Conservation (phyloP, 2,888 invertebrate species). For the Lepidochrysops patricia region DNA sequence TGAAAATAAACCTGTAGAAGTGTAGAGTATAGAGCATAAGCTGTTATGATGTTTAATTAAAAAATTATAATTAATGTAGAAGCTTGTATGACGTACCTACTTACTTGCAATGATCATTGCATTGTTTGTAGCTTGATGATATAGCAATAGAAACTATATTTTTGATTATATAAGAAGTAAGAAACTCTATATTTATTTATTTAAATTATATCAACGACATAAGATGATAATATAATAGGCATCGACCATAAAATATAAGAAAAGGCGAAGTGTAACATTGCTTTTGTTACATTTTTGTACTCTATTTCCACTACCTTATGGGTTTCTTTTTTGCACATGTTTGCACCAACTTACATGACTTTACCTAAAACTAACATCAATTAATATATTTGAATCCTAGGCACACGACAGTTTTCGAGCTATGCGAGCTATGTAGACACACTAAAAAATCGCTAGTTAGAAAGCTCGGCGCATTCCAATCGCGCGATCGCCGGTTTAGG, state of each 20-base stretch:
- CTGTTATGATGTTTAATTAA: neutral
- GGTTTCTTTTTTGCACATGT: neutral
- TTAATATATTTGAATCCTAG: neutral
- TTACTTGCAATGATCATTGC: neutral
- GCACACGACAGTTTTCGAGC: conserved; percentile 15
- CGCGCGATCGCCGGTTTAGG: conserved; percentile 30
- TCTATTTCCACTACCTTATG: no score
- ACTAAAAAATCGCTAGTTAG: conserved; percentile 39
- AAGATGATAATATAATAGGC: no score
- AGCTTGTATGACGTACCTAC: neutral
- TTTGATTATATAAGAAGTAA: no score
- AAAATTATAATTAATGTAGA: neutral
- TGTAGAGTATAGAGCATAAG: no score
- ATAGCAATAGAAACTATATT: no score
- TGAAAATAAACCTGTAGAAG: neutral
- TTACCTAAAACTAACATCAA: neutral
- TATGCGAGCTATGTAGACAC: conserved; percentile 40
- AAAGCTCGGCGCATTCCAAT: conserved; percentile 34
- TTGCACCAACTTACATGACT: no score
- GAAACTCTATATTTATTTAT: no score
- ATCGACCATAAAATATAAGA: no score
- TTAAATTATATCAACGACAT: no score
- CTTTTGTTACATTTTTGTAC: no score
- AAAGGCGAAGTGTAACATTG: no score
- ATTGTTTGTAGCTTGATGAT: neutral